Evolutionary conservation across 1,140 invertebrate species (phyloP), one percentile per base, ranked within the genome.

Genomic region (Rhagoletis pomonella): DNA sequence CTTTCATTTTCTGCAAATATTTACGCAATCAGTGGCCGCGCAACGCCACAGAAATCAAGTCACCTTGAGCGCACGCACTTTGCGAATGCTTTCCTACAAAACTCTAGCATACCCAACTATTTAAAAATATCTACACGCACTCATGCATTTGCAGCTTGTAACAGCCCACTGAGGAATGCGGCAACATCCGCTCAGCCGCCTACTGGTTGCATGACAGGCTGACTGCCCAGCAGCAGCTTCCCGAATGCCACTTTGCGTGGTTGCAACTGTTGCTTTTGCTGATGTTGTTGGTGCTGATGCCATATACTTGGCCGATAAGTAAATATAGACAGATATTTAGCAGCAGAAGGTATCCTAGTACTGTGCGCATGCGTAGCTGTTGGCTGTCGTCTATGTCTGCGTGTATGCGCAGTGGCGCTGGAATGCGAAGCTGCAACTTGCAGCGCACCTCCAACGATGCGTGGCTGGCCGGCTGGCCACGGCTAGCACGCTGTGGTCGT

Each of bases 161-260:
- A 81, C 73, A 55, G 73, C 73, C 47, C 73, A 81, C n/a, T 55
- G 73, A 19, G 73, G 73, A 81, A 81, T 81, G 73, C 73, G 73
- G 5, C 47, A 55, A 81, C 73, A 81, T 81, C 73, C 73, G 73
- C n/a, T 81, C 17, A 7, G n/a, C 4, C 73, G 50, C 73, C 73
- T 81, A 81, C 73, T 12, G 73, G 17, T 47, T 42, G 67, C 67
- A 6, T 62, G 60, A 62, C 10, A n/a, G n/a, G n/a, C n/a, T n/a
- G n/a, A n/a, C n/a, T n/a, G n/a, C n/a, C 44, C 69, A 73, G 47
- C n/a, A 14, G 29, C 19, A 10, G 64, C 12, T 62, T 62, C 60
- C 60, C 3, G 17, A 62, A 12, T 14, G 12, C 60, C n/a, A n/a
- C 60, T 62, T 17, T 17, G 2, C 2, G 60, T 62, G 60, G 6